Base-by-base conservation (phyloP, 2,888 invertebrate species). In the Apodemia zela region DNA sequence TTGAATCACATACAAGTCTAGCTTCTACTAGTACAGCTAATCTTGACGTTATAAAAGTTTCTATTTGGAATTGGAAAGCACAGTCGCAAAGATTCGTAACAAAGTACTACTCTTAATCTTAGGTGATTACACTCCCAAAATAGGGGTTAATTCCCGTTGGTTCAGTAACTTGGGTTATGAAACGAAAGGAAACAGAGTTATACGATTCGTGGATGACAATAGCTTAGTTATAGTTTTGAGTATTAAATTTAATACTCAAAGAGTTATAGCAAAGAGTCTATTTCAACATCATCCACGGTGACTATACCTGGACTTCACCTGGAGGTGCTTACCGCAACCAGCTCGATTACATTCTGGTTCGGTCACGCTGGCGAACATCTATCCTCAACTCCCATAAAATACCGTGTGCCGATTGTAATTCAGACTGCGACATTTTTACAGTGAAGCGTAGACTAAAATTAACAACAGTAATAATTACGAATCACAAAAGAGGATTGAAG, bases 121-220 rank as follows among this genome's bases (percentile, higher is more conserved):
- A 25, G 67, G 69, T 6, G 69, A 71, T 33, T 69, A 69, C n/a
- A 68, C 67, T 57, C 63, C 66, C 1, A 64, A 66, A 29, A 64
- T 63, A n/a, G 61, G 65, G n/a, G 57, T 54, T 17, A 47, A 67
- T n/a, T 35, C 65, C 15, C 35, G 51, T 15, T 47, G 58, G 13
- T 8, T 62, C 13, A 65, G 63, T 59, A 1, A 21, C 8, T 65
- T 35, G 66, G 66, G 2, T 11, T 15, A 29, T 58, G 63, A 7
- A 66, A 68, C 60, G 65, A 68, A 33, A 45, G 65, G 59, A 11
- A 66, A 21, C 57, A 45, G 8, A 51, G n/a, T 66, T 0, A 61
- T 66, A 21, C 29, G 7, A 6, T 66, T 66, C 38, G 51, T 59
- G 2, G n/a, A 58, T 7, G 64, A 64, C 0, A 61, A 64, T 45